phyloP scores from a whole-genome alignment of 2,888 invertebrate species.

The Limnephilus marmoratus region DNA sequence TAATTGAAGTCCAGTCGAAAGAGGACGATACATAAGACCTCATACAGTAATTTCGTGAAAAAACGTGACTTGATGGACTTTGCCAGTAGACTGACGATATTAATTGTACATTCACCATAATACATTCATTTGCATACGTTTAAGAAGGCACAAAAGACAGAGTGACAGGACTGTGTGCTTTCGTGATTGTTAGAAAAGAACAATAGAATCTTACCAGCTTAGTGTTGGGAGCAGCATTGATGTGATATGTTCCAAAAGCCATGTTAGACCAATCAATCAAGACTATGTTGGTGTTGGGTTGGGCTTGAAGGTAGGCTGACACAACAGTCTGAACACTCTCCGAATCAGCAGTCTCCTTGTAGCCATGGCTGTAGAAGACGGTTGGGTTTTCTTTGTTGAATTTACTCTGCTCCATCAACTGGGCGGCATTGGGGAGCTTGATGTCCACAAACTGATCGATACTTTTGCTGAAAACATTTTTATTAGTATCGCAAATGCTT shows the following conservation, averaged over 20 bases:
- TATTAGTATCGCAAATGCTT: not conserved
- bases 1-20: too few relatives aligned
- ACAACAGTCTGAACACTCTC: slow-evolving; percentile 79
- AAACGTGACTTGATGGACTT: too few relatives aligned
- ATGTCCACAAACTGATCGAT: slow-evolving; percentile 74
- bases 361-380: slow-evolving; percentile 79
- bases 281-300: slow-evolving; percentile 73
- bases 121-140: not conserved
- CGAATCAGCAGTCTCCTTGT: slow-evolving; percentile 77
- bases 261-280: slow-evolving; percentile 77
- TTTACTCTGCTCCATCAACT: slow-evolving; percentile 74
- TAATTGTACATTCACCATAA: too few relatives aligned
- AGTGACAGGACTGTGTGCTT: not conserved
- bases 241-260: slow-evolving; percentile 76
- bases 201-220: slow-evolving; percentile 73
- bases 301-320: slow-evolving; percentile 73
- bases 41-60: too few relatives aligned
- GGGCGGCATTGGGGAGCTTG: slow-evolving; percentile 74
- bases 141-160: not conserved
- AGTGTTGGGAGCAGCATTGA: slow-evolving; percentile 80
- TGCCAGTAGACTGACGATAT: too few relatives aligned
- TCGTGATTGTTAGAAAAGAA: not conserved
- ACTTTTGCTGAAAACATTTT: slow-evolving; percentile 69
- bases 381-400: slow-evolving; percentile 75
- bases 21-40: too few relatives aligned